These are phyloP conservation scores for Pipistrellus pipistrellus DNA, from an alignment of 2,797 vertebrate genomes.

Conservation along the genomic window DNA sequence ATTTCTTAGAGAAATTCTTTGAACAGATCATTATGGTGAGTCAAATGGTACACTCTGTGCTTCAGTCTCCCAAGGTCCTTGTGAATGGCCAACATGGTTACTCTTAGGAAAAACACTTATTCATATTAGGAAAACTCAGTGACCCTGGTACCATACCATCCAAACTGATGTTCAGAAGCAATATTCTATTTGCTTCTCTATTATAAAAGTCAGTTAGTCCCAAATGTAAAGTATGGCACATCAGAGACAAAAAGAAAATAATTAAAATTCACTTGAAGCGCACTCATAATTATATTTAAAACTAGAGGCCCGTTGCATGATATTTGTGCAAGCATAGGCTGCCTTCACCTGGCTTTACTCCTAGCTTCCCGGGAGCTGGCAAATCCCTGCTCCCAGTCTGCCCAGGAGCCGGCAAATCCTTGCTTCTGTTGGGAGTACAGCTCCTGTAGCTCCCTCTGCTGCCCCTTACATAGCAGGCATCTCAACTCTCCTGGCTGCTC, in stretches of 20 bases:
- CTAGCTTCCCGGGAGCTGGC: too few relatives aligned
- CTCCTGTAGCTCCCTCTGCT: too few relatives aligned
- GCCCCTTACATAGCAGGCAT: too few relatives aligned
- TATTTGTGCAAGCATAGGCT: too few relatives aligned
- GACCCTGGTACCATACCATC: neutral
- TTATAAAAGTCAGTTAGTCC: neutral
- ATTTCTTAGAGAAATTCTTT: neutral
- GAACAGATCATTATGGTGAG: neutral
- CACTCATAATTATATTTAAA: conserved; percentile 10
- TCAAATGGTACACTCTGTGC: neutral
- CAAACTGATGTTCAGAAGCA: neutral
- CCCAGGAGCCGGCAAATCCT: too few relatives aligned
- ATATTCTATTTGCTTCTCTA: neutral
- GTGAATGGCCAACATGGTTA: neutral
- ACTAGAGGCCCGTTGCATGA: too few relatives aligned
- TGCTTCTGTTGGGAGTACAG: too few relatives aligned
- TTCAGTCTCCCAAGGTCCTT: neutral
- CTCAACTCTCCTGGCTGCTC: too few relatives aligned
- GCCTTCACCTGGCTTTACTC: too few relatives aligned
- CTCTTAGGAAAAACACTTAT: neutral
- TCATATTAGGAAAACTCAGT: neutral
- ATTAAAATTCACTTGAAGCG: neutral
- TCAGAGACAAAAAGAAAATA: neutral
- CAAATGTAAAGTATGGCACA: neutral
- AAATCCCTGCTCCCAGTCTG: too few relatives aligned